Base-by-base conservation (phyloP, 2,113 vertebrate genomes). In the Amia ocellicauda region DNA sequence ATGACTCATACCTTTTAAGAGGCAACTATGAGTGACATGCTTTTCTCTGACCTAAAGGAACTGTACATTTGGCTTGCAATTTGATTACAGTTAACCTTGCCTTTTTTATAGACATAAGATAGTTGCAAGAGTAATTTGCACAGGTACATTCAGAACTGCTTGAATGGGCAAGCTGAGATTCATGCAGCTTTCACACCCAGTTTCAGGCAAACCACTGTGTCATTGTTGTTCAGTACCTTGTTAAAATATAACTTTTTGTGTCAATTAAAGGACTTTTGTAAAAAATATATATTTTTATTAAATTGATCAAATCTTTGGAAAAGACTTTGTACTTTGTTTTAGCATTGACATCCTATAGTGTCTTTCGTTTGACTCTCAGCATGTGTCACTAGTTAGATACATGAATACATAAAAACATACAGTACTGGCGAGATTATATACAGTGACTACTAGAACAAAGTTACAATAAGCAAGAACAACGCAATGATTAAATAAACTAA, bases 331-430 rank as follows among this genome's bases (percentile, higher is more conserved):
- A 83, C 79, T 82, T 59, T 59, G 77, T 65, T 54, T 42, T 54
- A 53, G 36, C 47, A 58, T 26, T 11, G 72, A 76, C 80, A 80
- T 74, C 79, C 80, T 76, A 75, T 55, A 70, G 67, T 77, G 77
- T 76, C 79, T 78, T 82, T 80, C 82, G 81, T 82, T 81, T 74
- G 81, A 84, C 76, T 80, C 82, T 76, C 80, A 83, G 83, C 83
- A 77, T 86, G 83, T 79, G 74, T 71, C 74, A 83, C 19, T 64
- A 84, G 81, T 85, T 88, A 85, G 86, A 86, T 86, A 83, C 84
- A 80, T 85, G 83, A 81, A 85, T 78, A 84, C 80, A 78, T 78
- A 80, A 57, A 72, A 79, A 73, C 79, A 78, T 81, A 73, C 72
- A 74, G 76, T 69, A 78, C 74, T 4, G 7, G 75, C 69, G 71